These are phyloP conservation scores for Forficula auricularia DNA, from an alignment of 1,140 invertebrate genomes.

Conservation along the genomic window DNA sequence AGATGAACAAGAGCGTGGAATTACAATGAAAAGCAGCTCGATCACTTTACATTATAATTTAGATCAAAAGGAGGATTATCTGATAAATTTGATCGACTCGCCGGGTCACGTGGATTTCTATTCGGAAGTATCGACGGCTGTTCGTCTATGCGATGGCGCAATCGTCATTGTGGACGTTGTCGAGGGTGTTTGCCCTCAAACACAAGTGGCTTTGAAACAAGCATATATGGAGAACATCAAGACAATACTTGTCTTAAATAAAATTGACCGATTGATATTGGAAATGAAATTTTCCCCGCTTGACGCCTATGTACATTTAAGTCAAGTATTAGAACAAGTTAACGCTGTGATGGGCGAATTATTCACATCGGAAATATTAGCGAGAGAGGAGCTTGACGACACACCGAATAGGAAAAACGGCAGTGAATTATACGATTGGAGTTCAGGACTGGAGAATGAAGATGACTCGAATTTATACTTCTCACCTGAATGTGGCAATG, in stretches of 20 bases:
- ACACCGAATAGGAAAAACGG: conserved; percentile 14
- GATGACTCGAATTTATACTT: conserved; percentile 86
- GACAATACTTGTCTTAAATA: conserved; percentile 86
- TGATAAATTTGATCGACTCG: conserved; percentile 95
- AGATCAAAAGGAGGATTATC: conserved; percentile 35
- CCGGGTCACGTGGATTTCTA: conserved; percentile 99
- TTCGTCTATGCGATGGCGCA: conserved; percentile 89
- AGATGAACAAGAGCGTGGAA: conserved; percentile 92
- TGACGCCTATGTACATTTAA: conserved; percentile 78
- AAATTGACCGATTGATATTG: conserved; percentile 83
- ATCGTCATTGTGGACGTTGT: conserved; percentile 91
- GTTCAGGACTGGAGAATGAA: conserved; percentile 60
- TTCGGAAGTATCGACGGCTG: conserved; percentile 87
- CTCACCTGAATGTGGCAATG: conserved; percentile 81
- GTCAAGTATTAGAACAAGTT: conserved; percentile 79
- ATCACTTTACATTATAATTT: conserved; percentile 62
- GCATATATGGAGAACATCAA: conserved; percentile 79
- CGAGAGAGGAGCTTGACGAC: conserved; percentile 26
- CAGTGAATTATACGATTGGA: conserved; percentile 46
- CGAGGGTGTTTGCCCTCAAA: conserved; percentile 84
- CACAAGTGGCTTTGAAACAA: conserved; percentile 69
- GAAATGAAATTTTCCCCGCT: conserved; percentile 76
- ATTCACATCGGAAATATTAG: conserved; percentile 66
- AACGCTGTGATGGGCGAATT: conserved; percentile 85
- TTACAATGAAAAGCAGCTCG: conserved; percentile 98